phyloP scores from a whole-genome alignment of 2,888 invertebrate genomes.

The Drosophila bunnanda region DNA sequence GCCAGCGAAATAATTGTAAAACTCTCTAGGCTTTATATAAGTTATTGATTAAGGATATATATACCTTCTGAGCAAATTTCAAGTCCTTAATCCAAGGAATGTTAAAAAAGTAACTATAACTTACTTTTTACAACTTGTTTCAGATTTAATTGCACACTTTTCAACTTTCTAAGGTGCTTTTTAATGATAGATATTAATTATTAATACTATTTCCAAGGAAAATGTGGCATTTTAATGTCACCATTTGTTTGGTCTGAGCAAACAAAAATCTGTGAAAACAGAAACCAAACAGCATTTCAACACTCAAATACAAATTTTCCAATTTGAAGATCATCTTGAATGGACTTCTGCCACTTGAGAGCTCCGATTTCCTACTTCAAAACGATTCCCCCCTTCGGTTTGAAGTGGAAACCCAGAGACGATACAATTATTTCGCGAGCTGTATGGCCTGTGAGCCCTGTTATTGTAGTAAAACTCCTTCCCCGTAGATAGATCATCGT shows the following conservation, averaged over 20 bases:
- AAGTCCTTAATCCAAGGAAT: too few relatives aligned
- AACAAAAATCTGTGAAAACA: constrained; percentile 1
- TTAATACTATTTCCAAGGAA: background rate
- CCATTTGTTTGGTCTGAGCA: background rate
- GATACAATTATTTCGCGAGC: constrained; percentile 31
- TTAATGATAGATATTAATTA: too few relatives aligned
- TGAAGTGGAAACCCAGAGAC: background rate
- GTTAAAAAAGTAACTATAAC: too few relatives aligned
- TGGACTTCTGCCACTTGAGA: constrained; percentile 24
- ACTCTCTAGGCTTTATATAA: background rate
- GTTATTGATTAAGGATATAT: too few relatives aligned
- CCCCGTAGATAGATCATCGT: constrained; percentile 20
- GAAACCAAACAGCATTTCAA: constrained; percentile 12
- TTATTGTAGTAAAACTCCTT: constrained; percentile 22
- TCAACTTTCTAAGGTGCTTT: too few relatives aligned
- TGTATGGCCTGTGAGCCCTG: constrained; percentile 23
- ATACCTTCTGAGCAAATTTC: too few relatives aligned
- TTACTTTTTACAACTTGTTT: too few relatives aligned
- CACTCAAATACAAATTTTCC: background rate
- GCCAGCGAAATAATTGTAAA: background rate
- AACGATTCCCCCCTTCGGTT: too few relatives aligned
- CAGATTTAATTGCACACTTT: too few relatives aligned
- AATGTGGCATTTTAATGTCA: background rate
- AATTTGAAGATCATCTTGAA: constrained; percentile 6
- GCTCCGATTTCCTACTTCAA: constrained; percentile 11